Conservation (phyloP, 2,888 invertebrate species). For the Emesis furor region DNA sequence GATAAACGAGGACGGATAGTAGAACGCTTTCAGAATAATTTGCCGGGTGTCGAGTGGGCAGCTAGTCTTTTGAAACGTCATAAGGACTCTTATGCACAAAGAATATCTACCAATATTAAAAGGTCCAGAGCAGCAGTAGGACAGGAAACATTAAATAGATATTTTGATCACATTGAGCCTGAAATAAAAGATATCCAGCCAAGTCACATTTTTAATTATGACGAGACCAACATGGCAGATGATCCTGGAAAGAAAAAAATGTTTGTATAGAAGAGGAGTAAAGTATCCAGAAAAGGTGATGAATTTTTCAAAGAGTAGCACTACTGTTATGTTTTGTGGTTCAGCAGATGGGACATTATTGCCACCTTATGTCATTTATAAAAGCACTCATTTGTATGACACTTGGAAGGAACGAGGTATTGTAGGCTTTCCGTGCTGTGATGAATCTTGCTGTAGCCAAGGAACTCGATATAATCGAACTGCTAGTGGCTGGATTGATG, state of each 20-base stretch:
- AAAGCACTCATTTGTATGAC: constrained; percentile 44
- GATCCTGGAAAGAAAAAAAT: constrained; percentile 77
- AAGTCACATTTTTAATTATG: constrained; percentile 78
- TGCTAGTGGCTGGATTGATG: constrained; percentile 27
- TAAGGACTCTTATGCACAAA: not conserved
- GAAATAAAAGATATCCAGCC: constrained; percentile 65
- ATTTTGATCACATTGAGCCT: constrained; percentile 25
- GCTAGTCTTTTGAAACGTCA: not conserved
- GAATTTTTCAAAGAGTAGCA: constrained; percentile 76
- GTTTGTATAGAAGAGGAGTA: constrained; percentile 65
- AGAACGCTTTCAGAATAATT: not conserved
- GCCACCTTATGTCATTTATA: constrained; percentile 80
- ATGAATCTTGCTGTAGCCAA: constrained; percentile 11
- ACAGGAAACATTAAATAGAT: not conserved
- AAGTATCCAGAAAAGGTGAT: constrained; percentile 79
- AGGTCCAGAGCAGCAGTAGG: not conserved
- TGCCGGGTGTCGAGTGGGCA: constrained; percentile 12
- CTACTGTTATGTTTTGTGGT: constrained; percentile 79
- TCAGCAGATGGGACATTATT: constrained; percentile 78
- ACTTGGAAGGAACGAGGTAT: constrained; percentile 61
- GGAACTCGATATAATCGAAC: constrained; percentile 26
- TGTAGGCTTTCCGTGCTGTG: constrained; percentile 26
- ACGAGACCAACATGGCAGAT: constrained; percentile 80
- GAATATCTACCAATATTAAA: constrained; percentile 4
- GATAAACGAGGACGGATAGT: not conserved